Base-by-base conservation (phyloP, 2,113 vertebrate species). In the Cavia aperea region DNA sequence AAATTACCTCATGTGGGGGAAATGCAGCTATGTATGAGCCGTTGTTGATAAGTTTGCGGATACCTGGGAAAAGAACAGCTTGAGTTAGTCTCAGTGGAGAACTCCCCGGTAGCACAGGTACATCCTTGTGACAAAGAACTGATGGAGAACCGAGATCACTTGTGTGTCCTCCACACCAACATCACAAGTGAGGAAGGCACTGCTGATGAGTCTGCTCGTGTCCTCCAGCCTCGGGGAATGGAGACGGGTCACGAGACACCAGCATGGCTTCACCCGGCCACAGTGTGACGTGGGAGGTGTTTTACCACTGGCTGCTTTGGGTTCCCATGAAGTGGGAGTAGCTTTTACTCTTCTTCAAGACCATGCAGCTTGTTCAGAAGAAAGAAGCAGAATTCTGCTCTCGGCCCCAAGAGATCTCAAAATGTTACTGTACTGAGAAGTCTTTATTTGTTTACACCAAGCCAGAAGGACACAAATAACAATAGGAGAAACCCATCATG, bases 1-100 rank as follows among this genome's bases (percentile, higher is more conserved):
- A 93, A 65, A 72, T 97, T 97, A 99, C 99, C 99, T 99, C 99
- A 94, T 99, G 99, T 51, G 99, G 99, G 87, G 99, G 99, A 97
- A 99, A 99, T 12, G 99, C 99, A 94, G 99, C 99, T 97, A 99
- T 99, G 33, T 99, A 99, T 0, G 99, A 99, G 91, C 98, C 98
- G 96, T 99, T 99, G 95, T 97, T 98, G 95, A 99, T 97, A 94
- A 99, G 97, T 54, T 99, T 98, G 96, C 98, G 99, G 95, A 99
- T 99, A 96, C 99, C 99, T 99, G 94, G 82, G 94, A 94, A 96
- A 72, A 97, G 93, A 78, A 94, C 86, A 95, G 94, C 68, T 39
- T 88, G 3, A 72, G 60, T 94, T 51, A 92, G 7, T 78, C 94
- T 89, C 75, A 86, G 29, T 46, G 11, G 86, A 82, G 12, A 56